A percentile compares a stretch with the other conserved stretches of the same genome.
These are phyloP conservation scores for Phenganax stokvisi DNA, from an alignment of 92 coral and sea anemone species.

Conservation along the genomic window DNA sequence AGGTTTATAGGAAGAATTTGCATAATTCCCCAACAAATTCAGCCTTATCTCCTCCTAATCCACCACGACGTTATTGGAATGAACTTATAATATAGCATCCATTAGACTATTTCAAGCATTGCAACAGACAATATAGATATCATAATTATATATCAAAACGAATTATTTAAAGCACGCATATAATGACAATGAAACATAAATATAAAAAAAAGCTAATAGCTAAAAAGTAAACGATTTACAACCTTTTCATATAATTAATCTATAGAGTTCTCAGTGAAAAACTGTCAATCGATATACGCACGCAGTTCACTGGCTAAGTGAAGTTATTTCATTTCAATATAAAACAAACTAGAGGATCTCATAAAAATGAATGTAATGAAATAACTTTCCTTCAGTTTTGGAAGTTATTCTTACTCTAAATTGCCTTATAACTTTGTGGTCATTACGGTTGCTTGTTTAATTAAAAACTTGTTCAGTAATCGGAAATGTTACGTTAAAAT, in stretches of 20 bases:
- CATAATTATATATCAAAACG: too few relatives aligned
- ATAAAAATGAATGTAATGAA: neutral
- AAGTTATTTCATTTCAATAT: neutral
- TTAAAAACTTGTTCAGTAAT: neutral
- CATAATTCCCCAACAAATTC: neutral
- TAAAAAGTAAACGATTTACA: too few relatives aligned
- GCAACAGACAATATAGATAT: too few relatives aligned
- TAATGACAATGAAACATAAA: too few relatives aligned
- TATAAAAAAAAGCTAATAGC: too few relatives aligned
- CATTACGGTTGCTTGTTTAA: too few relatives aligned
- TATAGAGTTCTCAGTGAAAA: too few relatives aligned
- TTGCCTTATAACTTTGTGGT: too few relatives aligned
- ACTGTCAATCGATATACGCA: too few relatives aligned
- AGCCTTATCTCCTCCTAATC: neutral
- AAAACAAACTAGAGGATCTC: neutral
- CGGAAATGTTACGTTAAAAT: neutral
- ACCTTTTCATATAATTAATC: too few relatives aligned
- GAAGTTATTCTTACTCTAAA: neutral
- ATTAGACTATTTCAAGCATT: too few relatives aligned
- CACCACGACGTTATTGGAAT: neutral
- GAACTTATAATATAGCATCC: neutral
- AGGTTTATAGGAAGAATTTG: neutral
- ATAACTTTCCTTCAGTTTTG: neutral
- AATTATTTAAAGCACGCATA: too few relatives aligned
- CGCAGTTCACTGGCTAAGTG: neutral